Conservation (phyloP, 1,140 invertebrate species). For the Drosophila kurseongensis region DNA sequence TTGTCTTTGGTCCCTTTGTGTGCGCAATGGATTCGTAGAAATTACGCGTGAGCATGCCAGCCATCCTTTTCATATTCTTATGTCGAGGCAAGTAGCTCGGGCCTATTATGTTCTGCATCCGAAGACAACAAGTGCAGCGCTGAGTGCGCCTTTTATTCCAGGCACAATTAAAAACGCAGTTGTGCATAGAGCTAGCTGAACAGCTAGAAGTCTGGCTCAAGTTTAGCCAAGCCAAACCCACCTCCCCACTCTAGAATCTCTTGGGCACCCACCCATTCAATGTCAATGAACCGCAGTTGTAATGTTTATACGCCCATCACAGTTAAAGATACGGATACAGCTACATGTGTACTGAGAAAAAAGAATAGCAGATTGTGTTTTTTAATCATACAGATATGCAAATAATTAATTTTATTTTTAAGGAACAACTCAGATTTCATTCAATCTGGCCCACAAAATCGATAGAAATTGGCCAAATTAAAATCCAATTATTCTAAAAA, state of each 20-base stretch:
- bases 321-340: constrained; percentile 44
- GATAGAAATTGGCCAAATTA: too few species aligned
- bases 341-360: constrained; percentile 3
- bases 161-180: constrained; percentile 81
- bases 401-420: too few species aligned
- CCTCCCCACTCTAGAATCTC: background rate
- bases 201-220: constrained; percentile 26
- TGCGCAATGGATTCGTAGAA: constrained; percentile 64
- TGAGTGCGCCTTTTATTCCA: constrained; percentile 76
- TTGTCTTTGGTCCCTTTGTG: constrained; percentile 63
- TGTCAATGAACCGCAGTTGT: constrained; percentile 74
- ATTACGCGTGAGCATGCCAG: constrained; percentile 65
- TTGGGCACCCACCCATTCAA: constrained; percentile 60
- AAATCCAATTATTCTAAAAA: too few species aligned
- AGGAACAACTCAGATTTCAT: too few species aligned
- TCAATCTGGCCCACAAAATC: too few species aligned
- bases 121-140: constrained; percentile 66
- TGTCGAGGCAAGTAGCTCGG: constrained; percentile 41
- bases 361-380: too few species aligned
- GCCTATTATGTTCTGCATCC: constrained; percentile 40
- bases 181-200: constrained; percentile 47
- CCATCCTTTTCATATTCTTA: constrained; percentile 25
- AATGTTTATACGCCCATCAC: constrained; percentile 56
- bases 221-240: constrained; percentile 24
- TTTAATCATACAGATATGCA: too few species aligned